Conservation (phyloP, 2,888 invertebrate species). For the Andrena camellia region DNA sequence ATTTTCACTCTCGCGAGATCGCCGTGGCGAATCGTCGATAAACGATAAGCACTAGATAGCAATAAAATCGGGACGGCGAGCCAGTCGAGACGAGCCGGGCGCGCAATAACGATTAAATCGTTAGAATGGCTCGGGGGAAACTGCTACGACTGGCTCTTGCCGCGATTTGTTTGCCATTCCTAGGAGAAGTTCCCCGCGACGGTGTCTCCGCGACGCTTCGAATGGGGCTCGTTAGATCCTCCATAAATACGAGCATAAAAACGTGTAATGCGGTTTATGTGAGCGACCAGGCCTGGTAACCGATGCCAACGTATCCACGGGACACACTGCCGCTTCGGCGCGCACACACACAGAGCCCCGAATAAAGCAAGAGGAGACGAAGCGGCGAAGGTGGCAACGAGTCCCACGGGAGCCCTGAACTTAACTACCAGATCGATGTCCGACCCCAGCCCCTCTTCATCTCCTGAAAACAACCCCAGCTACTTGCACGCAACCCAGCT, state of each 20-base stretch:
- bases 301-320: slow-evolving; percentile 25
- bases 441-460: slow-evolving; percentile 71
- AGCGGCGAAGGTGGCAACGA: slow-evolving; percentile 81
- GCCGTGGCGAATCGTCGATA: background rate
- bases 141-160: slow-evolving; percentile 27
- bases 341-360: slow-evolving; percentile 6
- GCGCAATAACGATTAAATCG: slow-evolving; percentile 37
- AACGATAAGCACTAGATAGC: slow-evolving; percentile 2
- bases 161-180: slow-evolving; percentile 46
- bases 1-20: background rate
- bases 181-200: slow-evolving; percentile 14
- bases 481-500: slow-evolving; percentile 58
- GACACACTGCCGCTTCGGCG: slow-evolving; percentile 10
- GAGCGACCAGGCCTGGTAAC: slow-evolving; percentile 26
- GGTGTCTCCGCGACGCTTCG: slow-evolving; percentile 10
- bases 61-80: background rate
- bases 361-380: slow-evolving; percentile 70
- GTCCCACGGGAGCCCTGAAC: slow-evolving; percentile 83
- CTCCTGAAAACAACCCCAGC: slow-evolving; percentile 60
- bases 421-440: slow-evolving; percentile 85
- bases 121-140: background rate
- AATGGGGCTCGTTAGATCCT: slow-evolving; percentile 64
- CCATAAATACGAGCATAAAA: slow-evolving; percentile 75
- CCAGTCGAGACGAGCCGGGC: background rate
- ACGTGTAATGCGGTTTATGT: slow-evolving; percentile 62